phyloP scores from a whole-genome alignment of 2,113 vertebrate species.

The Poicephalus meyeri region DNA sequence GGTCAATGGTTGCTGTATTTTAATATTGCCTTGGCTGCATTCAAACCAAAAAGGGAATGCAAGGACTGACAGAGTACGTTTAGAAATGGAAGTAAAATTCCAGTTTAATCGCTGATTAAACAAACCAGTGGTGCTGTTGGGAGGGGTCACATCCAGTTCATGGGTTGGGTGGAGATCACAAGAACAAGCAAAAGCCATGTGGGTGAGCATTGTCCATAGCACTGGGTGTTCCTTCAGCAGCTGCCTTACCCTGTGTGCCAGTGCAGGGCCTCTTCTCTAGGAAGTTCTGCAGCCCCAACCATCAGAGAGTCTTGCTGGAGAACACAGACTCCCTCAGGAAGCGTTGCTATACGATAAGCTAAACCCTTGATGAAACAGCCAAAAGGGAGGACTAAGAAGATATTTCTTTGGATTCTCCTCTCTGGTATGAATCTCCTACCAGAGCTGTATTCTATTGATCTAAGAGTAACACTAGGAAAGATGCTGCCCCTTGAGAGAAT shows the following conservation, averaged over 20 bases:
- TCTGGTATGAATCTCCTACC: background rate
- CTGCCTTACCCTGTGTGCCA: background rate
- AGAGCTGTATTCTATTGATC: background rate
- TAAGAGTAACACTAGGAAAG: background rate
- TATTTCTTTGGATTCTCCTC: background rate
- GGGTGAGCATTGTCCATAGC: background rate
- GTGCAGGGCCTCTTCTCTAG: background rate
- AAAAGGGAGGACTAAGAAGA: background rate
- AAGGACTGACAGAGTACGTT: background rate
- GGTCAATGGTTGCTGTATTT: background rate
- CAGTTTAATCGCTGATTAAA: constrained; percentile 56
- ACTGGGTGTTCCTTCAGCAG: background rate
- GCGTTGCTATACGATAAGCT: accelerated
- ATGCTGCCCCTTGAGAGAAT: background rate
- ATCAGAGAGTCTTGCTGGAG: background rate
- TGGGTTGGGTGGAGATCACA: constrained; percentile 15
- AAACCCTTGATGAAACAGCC: background rate
- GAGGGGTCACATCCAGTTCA: constrained; percentile 4
- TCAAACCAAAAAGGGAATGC: background rate
- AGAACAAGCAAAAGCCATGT: background rate
- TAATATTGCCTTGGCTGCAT: background rate
- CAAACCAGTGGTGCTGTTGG: constrained; percentile 5
- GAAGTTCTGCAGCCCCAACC: background rate
- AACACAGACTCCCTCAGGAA: background rate
- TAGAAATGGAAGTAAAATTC: constrained; percentile 44